Percentiles rank a stretch among this genome's conserved stretches.
Evolutionary conservation across 2,888 invertebrate species (phyloP).

Genomic region (Ecdyonurus torrentis): DNA sequence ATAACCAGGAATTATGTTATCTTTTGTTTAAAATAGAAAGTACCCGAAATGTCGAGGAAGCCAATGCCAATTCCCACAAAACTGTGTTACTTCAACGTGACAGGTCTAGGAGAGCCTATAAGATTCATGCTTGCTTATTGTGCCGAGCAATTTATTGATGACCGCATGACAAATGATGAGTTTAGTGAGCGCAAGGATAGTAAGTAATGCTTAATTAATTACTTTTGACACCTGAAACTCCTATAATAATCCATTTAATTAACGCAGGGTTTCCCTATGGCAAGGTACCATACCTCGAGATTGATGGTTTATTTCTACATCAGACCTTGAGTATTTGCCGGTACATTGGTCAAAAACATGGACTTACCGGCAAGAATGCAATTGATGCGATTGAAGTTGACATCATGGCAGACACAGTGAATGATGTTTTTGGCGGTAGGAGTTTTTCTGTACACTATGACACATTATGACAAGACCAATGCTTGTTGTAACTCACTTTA

Average conservation of each 20-base stretch:
- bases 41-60: too few species aligned
- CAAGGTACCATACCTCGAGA: constrained; percentile 17
- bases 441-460: neutral
- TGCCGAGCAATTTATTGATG: constrained; percentile 26
- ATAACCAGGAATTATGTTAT: too few species aligned
- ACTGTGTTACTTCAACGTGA: constrained; percentile 26
- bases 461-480: too few species aligned
- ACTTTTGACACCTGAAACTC: too few species aligned
- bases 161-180: constrained; percentile 15
- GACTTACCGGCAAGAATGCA: constrained; percentile 11
- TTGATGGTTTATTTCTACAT: constrained; percentile 16
- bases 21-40: too few species aligned
- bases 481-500: too few species aligned
- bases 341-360: constrained; percentile 17
- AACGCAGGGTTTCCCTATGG: neutral
- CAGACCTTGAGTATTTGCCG: constrained; percentile 17
- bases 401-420: neutral
- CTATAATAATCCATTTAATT: too few species aligned
- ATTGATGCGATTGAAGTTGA: neutral
- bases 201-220: too few species aligned
- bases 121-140: constrained; percentile 23
- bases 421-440: neutral
- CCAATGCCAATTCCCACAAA: neutral
- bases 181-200: neutral
- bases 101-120: constrained; percentile 26